These are phyloP conservation scores for Karalla daura DNA, from an alignment of 2,797 vertebrate genomes.

Conservation along the genomic window DNA sequence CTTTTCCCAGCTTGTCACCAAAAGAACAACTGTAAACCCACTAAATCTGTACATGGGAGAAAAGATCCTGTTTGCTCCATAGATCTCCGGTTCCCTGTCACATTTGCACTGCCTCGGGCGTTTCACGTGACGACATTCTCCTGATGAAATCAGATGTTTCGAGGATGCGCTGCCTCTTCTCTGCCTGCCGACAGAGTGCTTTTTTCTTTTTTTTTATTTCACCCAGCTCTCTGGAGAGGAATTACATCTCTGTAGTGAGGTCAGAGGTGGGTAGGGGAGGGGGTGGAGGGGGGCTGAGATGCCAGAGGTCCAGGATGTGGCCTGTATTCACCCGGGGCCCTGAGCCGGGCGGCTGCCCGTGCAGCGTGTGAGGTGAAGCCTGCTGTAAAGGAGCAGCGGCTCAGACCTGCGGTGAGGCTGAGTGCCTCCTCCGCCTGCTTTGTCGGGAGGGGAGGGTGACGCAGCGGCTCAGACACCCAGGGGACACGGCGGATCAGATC, in stretches of 20 bases:
- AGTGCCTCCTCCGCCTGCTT: conserved; percentile 48
- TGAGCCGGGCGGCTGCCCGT: conserved; percentile 30
- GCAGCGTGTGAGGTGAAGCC: conserved; percentile 31
- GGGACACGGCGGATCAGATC: conserved; percentile 58
- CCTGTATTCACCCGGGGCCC: conserved; percentile 16
- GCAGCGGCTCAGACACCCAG: conserved; percentile 47
- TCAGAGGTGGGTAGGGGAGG: conserved; percentile 36
- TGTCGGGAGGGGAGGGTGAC: conserved; percentile 9
- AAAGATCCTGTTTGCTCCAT: too few species aligned
- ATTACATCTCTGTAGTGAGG: not conserved
- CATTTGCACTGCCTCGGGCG: too few species aligned
- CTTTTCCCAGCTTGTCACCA: too few species aligned
- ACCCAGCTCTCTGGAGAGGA: not conserved
- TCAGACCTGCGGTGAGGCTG: conserved; percentile 42
- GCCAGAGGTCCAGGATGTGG: not conserved
- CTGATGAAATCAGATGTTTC: too few species aligned
- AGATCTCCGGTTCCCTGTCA: too few species aligned
- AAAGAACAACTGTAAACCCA: too few species aligned
- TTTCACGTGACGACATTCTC: too few species aligned
- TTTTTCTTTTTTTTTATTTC: too few species aligned
- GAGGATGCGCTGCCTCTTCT: not conserved
- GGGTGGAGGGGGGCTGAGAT: not conserved
- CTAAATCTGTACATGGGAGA: too few species aligned
- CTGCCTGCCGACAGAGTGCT: not conserved
- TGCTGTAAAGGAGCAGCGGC: conserved; percentile 46